These are phyloP conservation scores for Oenanthe melanoleuca DNA, from an alignment of 2,113 vertebrate species.

Conservation along the genomic window DNA sequence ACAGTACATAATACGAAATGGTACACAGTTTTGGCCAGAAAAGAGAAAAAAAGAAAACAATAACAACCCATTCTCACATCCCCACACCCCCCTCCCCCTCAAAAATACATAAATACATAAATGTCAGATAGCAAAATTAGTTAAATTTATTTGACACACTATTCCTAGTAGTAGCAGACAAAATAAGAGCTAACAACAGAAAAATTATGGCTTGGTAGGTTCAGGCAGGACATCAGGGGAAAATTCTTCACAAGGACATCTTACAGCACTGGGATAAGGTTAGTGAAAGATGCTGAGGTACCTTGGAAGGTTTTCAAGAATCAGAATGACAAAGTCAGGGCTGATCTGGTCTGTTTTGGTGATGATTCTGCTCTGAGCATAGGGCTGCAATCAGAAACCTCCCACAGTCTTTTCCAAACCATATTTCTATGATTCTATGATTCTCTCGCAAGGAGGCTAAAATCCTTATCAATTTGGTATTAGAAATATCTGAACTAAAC, in stretches of 20 bases:
- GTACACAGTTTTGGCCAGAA: not conserved
- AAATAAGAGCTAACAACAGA: not conserved
- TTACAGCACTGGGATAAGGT: not conserved
- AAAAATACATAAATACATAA: not conserved
- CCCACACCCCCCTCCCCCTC: fast-evolving
- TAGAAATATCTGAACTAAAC: not conserved
- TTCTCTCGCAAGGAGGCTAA: not conserved
- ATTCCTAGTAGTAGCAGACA: not conserved
- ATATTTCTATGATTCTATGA: not conserved
- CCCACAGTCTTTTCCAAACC: not conserved
- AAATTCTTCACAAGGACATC: not conserved
- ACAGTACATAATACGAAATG: not conserved
- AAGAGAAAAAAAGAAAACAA: not conserved
- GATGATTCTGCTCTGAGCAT: not conserved
- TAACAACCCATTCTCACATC: not conserved
- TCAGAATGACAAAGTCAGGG: not conserved
- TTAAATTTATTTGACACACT: not conserved
- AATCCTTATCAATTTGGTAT: not conserved
- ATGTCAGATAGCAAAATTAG: not conserved
- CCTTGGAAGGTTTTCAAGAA: not conserved
- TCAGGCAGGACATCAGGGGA: not conserved
- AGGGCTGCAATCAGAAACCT: not conserved
- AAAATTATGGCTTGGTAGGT: not conserved
- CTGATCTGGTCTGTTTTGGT: not conserved
- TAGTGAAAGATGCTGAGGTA: not conserved